Evolutionary conservation across 2,888 invertebrate genomes (phyloP).

Genomic region (Limnephilus rhombicus): DNA sequence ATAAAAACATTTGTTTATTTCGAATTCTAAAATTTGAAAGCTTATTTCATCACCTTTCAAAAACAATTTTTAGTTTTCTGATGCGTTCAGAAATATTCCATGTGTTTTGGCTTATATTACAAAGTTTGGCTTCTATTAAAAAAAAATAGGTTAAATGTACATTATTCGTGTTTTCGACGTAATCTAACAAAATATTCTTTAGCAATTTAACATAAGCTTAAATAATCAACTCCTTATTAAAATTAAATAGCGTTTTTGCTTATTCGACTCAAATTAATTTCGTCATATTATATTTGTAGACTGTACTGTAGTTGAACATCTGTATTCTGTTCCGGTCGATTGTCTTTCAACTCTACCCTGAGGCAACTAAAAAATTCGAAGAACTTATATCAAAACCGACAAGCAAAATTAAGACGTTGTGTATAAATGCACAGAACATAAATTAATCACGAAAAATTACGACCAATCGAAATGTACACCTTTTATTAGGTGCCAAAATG

Average conservation of each 20-base stretch:
- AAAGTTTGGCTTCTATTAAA: too few relatives aligned
- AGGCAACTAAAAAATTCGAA: not conserved
- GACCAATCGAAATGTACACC: not conserved
- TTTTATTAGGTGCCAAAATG: constrained; percentile 18
- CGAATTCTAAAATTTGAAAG: too few relatives aligned
- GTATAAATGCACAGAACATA: not conserved
- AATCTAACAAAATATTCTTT: not conserved
- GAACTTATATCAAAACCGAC: not conserved
- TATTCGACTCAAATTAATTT: not conserved
- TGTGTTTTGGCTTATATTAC: too few relatives aligned
- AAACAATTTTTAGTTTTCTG: too few relatives aligned
- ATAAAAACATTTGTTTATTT: too few relatives aligned
- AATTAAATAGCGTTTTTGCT: not conserved
- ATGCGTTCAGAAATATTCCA: too few relatives aligned
- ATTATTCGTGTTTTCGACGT: not conserved
- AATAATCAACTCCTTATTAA: not conserved
- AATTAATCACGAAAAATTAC: not conserved
- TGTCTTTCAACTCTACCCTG: constrained; percentile 36
- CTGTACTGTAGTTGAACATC: not conserved
- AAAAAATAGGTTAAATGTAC: too few relatives aligned
- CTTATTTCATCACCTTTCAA: too few relatives aligned
- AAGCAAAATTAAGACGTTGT: constrained; percentile 18
- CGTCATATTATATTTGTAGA: not conserved
- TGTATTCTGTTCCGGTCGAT: constrained; percentile 48
- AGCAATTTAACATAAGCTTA: too few relatives aligned